A percentile compares a stretch with the other conserved stretches of the same genome.
Conservation (phyloP, 2,113 vertebrate species). For the Ciconia stormi region DNA sequence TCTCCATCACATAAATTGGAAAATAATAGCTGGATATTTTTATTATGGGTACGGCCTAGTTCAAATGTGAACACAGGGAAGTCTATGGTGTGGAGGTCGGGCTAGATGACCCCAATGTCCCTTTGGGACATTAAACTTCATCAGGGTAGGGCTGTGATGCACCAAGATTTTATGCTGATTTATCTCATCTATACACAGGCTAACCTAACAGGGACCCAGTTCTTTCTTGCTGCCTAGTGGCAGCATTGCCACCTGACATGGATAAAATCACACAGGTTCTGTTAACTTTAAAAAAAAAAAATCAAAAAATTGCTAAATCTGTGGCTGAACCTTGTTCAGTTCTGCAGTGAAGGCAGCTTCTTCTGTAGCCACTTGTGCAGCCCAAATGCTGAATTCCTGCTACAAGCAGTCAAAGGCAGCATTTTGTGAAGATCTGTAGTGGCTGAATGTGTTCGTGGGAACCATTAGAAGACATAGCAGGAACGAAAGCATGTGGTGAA, state of each 20-base stretch:
- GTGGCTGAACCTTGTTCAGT: background rate
- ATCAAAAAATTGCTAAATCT: background rate
- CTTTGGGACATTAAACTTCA: background rate
- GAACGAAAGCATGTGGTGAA: background rate
- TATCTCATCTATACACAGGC: background rate
- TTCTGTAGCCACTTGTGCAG: background rate
- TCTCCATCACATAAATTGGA: background rate
- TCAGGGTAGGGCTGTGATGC: background rate
- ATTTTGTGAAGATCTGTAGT: background rate
- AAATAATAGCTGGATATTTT: background rate
- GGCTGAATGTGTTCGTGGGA: background rate
- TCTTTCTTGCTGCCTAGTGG: background rate
- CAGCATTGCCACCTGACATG: background rate
- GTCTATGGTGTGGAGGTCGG: background rate
- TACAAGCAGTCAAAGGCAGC: background rate
- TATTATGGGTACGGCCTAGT: background rate
- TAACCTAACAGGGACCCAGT: background rate
- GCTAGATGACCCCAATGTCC: rapidly evolving
- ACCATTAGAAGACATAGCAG: background rate
- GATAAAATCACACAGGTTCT: background rate
- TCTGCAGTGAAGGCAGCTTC: background rate
- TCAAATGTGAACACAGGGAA: background rate
- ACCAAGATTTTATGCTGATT: background rate
- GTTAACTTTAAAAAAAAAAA: background rate
- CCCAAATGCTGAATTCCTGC: background rate